Evolutionary conservation across 2,888 invertebrate species (phyloP).

Genomic region (Labia minor): DNA sequence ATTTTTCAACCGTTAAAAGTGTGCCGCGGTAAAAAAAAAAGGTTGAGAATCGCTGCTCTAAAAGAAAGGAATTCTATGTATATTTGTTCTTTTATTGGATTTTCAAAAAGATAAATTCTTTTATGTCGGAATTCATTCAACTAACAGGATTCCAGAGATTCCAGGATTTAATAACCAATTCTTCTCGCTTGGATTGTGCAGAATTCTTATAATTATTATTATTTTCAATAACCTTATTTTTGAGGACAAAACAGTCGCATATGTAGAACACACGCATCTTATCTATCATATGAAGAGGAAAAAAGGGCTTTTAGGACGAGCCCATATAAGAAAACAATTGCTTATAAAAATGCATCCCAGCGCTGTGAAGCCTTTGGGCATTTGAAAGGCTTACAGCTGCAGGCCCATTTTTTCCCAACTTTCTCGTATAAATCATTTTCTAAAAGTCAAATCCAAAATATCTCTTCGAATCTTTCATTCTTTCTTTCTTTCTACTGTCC

Average conservation of each 20-base stretch:
- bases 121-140: neutral
- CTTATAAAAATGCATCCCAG: neutral
- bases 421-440: no score
- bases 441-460: no score
- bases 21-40: no score
- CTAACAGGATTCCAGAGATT: conserved; percentile 17
- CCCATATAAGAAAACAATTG: neutral
- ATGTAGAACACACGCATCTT: neutral
- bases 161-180: no score
- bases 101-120: conserved; percentile 16
- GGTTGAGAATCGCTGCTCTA: no score
- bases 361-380: neutral
- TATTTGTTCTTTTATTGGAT: conserved; percentile 18
- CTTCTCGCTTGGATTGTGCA: neutral
- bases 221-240: neutral
- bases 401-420: no score
- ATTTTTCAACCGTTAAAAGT: no score
- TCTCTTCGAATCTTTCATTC: no score
- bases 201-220: neutral
- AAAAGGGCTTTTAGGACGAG: conserved; percentile 4
- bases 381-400: no score
- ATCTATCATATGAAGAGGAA: neutral
- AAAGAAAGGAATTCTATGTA: no score
- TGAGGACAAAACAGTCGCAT: neutral
- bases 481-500: no score